Conservation (phyloP, 2,113 vertebrate genomes). For the Bambusicola thoracicus region DNA sequence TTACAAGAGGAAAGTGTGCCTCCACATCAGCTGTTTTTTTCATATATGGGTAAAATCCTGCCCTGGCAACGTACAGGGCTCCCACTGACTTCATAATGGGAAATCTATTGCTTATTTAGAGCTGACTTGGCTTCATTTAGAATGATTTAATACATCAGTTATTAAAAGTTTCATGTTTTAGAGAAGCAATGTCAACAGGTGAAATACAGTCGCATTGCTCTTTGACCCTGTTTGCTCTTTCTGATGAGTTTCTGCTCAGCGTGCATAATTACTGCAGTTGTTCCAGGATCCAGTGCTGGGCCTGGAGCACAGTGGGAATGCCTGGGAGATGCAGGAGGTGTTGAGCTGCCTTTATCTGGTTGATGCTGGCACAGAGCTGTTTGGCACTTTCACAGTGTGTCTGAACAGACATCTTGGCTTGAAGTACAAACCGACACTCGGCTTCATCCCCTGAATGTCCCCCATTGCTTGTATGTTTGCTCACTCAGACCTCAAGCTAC, state of each 20-base stretch:
- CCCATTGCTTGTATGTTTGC: neutral
- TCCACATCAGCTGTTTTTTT: neutral
- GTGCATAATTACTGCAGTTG: rapidly evolving
- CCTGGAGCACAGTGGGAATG: neutral
- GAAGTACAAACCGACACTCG: neutral
- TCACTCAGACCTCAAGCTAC: neutral
- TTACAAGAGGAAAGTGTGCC: neutral
- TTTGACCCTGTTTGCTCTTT: neutral
- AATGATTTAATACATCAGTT: constrained; percentile 16
- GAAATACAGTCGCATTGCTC: neutral
- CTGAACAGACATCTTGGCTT: neutral
- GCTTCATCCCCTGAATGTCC: neutral
- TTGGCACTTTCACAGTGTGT: neutral
- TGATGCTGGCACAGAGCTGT: neutral
- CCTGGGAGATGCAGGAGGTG: neutral
- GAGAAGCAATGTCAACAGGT: constrained; percentile 1
- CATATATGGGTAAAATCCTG: neutral
- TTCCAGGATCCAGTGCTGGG: neutral
- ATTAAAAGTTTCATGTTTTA: neutral
- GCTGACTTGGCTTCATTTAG: constrained; percentile 25
- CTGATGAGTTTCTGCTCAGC: neutral
- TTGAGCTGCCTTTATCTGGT: neutral
- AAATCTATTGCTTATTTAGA: constrained; percentile 22
- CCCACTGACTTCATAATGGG: constrained; percentile 12
- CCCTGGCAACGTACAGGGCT: neutral